Conservation (phyloP, 2,797 vertebrate genomes). For the Scleropages formosus region DNA sequence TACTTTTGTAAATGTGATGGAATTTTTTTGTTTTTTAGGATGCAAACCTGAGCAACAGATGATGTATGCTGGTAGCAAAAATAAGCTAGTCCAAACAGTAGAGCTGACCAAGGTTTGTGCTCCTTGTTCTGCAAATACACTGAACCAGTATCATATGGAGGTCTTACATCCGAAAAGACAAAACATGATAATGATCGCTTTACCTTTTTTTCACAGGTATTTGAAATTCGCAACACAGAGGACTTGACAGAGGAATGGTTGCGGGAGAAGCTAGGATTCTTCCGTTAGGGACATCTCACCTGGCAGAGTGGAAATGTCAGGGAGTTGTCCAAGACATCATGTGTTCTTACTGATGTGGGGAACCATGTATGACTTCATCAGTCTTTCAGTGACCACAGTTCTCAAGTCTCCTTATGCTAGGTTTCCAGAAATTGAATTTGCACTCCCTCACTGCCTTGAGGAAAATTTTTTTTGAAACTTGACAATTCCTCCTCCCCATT, state of each 20-base stretch:
- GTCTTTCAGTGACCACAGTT: slow-evolving; percentile 38
- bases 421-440: slow-evolving; percentile 49
- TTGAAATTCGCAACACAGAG: slow-evolving; percentile 78
- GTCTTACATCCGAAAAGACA: not conserved
- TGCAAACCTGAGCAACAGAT: slow-evolving; percentile 76
- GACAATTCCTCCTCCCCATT: not conserved
- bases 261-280: slow-evolving; percentile 71
- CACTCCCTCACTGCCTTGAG: slow-evolving; percentile 39
- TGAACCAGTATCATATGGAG: not conserved
- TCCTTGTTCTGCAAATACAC: not conserved
- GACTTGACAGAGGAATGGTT: slow-evolving; percentile 81
- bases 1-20: slow-evolving; percentile 46
- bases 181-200: not conserved
- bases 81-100: slow-evolving; percentile 69
- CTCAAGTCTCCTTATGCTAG: slow-evolving; percentile 49
- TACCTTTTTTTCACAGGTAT: slow-evolving; percentile 61
- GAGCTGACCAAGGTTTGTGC: slow-evolving; percentile 69
- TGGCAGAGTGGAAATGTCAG: slow-evolving; percentile 29
- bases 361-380: slow-evolving; percentile 51
- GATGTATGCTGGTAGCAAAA: slow-evolving; percentile 82
- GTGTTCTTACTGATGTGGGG: slow-evolving; percentile 48
- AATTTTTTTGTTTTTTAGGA: slow-evolving; percentile 51
- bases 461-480: slow-evolving; percentile 29
- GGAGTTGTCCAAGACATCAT: slow-evolving; percentile 49
- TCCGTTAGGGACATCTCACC: slow-evolving; percentile 56